Evolutionary conservation across 2,113 vertebrate genomes (phyloP), one percentile per base, ranked within the genome.

Genomic region (Ceyx margarethae): DNA sequence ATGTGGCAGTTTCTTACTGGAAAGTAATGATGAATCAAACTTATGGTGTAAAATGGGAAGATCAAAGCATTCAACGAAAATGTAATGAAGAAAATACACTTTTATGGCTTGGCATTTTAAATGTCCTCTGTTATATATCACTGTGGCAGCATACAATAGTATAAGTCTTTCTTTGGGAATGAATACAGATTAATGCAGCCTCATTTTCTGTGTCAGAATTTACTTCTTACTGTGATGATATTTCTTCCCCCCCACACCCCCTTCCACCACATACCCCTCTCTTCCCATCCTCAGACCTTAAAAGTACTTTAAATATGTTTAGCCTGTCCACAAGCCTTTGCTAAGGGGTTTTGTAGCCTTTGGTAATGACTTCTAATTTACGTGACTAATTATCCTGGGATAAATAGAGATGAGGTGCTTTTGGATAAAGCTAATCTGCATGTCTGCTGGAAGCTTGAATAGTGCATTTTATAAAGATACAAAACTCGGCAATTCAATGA

Each of bases 161-260:
- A 0, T 85, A 94, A 82, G 83, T 91, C 94, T 92, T 57, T 88
- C 93, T 93, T 92, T 86, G 75, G 89, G 91, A 91, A 87, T 78
- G 98, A 97, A 98, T 98, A 96, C 97, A 98, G 98, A 98, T 98
- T 98, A 98, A 98, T 96, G 80, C 96, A 98, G 96, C 98, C 97
- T 98, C 95, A 94, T 98, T 98, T 98, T 97, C 98, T 97, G 93
- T 97, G 94, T 88, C 91, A 96, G 95, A 97, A 97, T 98, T 98
- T 97, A 98, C 97, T 97, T 97, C 97, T 96, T 97, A 96, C 97
- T 97, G 95, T 97, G 95, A 96, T 93, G 89, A 85, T 96, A 97
- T 97, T 96, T 97, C 93, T 86, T 18, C n/a, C 37, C 12, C 4
- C 11, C 13, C 15, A 2, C 50, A 2, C 50, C 23, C 58, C 25